These are phyloP conservation scores for Halichondria panicea DNA, from an alignment of 37 sponge, comb jelly and placozoan species.

Conservation along the genomic window DNA sequence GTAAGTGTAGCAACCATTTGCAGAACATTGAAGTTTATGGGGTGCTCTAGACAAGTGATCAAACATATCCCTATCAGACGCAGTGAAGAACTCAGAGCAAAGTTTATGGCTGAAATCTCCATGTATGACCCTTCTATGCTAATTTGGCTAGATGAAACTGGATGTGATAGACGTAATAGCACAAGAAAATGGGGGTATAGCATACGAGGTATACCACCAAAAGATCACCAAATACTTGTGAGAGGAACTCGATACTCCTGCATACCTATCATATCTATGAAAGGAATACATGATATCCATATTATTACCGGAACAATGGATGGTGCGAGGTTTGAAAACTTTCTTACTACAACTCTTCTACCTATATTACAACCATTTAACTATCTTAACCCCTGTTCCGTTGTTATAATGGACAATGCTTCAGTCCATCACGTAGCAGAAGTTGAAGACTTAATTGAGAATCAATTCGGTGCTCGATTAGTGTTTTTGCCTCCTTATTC, in stretches of 20 bases:
- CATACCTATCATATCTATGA: constrained; percentile 7
- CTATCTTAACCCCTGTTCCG: constrained; percentile 5
- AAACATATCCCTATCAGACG: constrained; percentile 7
- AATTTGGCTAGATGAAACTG: constrained; percentile 31
- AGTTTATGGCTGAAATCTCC: constrained; percentile 23
- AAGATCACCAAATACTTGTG: constrained; percentile 5
- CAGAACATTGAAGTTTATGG: constrained; percentile 20
- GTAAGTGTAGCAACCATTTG: constrained; percentile 21
- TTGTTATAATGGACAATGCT: no score
- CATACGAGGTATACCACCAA: constrained; percentile 15
- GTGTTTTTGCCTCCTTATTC: no score
- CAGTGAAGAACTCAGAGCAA: constrained; percentile 13
- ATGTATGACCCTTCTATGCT: constrained; percentile 27
- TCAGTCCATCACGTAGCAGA: no score
- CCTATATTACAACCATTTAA: constrained; percentile 33
- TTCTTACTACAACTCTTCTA: not conserved
- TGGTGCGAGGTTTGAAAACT: constrained; percentile 17
- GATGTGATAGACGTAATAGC: constrained; percentile 29
- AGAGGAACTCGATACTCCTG: constrained; percentile 21
- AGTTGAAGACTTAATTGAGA: no score
- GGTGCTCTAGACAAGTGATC: constrained; percentile 16
- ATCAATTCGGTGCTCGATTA: no score
- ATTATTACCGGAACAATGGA: constrained; percentile 15
- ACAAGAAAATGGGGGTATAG: constrained; percentile 14
- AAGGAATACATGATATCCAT: constrained; percentile 22